These are phyloP conservation scores for Chaetophractus vellerosus DNA, from an alignment of 2,797 vertebrate species.

Conservation along the genomic window DNA sequence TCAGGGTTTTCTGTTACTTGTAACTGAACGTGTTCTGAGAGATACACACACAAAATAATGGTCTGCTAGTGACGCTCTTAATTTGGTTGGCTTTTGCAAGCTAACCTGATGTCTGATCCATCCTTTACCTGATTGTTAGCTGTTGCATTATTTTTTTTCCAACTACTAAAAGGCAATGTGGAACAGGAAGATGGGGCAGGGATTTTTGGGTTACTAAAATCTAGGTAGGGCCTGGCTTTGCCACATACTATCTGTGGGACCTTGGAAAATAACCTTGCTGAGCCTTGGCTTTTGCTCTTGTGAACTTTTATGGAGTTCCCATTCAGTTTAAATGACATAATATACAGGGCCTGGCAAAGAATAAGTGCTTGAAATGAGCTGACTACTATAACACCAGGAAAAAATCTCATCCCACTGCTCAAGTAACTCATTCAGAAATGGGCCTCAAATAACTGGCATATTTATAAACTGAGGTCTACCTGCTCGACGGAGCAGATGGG, in stretches of 20 bases:
- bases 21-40: neutral
- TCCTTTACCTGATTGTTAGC: neutral
- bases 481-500: neutral
- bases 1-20: conserved; percentile 10
- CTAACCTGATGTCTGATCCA: neutral
- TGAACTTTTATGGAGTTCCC: neutral
- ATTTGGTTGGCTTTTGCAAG: neutral
- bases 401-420: neutral
- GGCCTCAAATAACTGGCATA: neutral
- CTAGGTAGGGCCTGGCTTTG: neutral
- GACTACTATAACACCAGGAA: neutral
- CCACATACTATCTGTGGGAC: neutral
- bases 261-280: neutral
- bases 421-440: neutral
- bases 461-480: neutral
- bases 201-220: neutral
- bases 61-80: neutral
- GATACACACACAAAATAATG: neutral
- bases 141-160: neutral
- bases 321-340: neutral
- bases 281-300: neutral
- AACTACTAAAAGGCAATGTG: neutral
- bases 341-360: neutral
- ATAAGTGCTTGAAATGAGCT: neutral
- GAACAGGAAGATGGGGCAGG: neutral